Evolutionary conservation across 2,797 vertebrate species (phyloP), one percentile per base, ranked within the genome.

Genomic region (Clarias laeviceps): DNA sequence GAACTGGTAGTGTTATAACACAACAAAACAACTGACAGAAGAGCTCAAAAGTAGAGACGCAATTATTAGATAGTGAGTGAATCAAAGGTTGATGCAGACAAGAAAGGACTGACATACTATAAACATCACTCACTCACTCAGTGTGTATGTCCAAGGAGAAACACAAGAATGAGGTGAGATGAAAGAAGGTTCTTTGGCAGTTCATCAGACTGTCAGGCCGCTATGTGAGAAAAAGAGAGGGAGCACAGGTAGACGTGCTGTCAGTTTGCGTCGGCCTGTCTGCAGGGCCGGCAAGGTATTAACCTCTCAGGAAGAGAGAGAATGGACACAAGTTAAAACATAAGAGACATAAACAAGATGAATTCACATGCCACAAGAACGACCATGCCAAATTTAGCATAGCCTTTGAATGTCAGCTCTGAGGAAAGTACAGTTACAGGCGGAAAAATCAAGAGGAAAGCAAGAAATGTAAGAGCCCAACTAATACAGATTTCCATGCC

Each of bases 231-330:
- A 93, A 92, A 91, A 91, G 92, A 87, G 92, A 92, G 92, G 92
- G 94, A 94, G 93, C 91, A 93, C 93, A 94, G 92, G 92, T 92
- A 92, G 88, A 91, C 94, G 92, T 91, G 94, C 94, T 95, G 95
- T 95, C 95, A 96, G 94, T 94, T 94, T 94, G 89, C 90, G 91
- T 91, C 90, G 89, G 92, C 91, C 89, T 92, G 89, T 87, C 82
- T 84, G 82, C 68, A 92, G 91, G 89, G 90, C 91, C 91, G 92
- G 94, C 93, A 92, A 92, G 89, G 90, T 93, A 94, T 94, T 94
- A 93, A 95, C 94, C 93, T 94, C 93, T 86, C 40, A n/a, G 86
- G 87, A 84, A 88, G 82, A 68, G 37, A 83, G 82, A 90, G 69
- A 90, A 90, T 89, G 91, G 89, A 92, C 93, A 84, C 65, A 73